Percentiles rank a stretch among this genome's conserved stretches.
Conservation (phyloP, 2,113 vertebrate species). For the Bubo bubo region DNA sequence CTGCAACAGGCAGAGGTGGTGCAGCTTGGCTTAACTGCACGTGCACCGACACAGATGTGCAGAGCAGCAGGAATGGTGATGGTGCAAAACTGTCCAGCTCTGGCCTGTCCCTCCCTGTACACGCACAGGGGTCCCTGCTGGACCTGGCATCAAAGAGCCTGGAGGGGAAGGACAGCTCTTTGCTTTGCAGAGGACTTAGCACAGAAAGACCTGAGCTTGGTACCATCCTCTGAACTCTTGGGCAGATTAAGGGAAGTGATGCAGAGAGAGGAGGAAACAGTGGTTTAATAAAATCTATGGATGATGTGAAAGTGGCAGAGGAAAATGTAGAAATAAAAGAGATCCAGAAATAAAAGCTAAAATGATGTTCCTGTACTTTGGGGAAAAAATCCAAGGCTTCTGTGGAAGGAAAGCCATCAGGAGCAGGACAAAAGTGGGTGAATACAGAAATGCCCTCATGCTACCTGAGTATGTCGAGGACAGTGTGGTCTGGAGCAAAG, state of each 20-base stretch:
- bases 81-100: background rate
- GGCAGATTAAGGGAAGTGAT: background rate
- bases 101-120: background rate
- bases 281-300: background rate
- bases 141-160: background rate
- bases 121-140: background rate
- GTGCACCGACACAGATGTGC: rapidly evolving
- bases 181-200: background rate
- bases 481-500: background rate
- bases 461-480: rapidly evolving
- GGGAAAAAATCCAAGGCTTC: background rate
- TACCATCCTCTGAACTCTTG: background rate
- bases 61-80: background rate
- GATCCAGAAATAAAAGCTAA: background rate
- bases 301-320: background rate
- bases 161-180: background rate
- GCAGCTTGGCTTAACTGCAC: background rate
- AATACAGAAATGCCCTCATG: background rate
- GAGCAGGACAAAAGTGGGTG: background rate
- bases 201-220: background rate
- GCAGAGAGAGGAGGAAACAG: background rate
- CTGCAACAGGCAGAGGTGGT: background rate
- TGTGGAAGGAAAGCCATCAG: background rate
- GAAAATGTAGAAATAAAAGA: background rate
- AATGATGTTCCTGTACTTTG: background rate